Conservation (phyloP, 1,140 invertebrate species). For the Lepeophtheirus salmonis region DNA sequence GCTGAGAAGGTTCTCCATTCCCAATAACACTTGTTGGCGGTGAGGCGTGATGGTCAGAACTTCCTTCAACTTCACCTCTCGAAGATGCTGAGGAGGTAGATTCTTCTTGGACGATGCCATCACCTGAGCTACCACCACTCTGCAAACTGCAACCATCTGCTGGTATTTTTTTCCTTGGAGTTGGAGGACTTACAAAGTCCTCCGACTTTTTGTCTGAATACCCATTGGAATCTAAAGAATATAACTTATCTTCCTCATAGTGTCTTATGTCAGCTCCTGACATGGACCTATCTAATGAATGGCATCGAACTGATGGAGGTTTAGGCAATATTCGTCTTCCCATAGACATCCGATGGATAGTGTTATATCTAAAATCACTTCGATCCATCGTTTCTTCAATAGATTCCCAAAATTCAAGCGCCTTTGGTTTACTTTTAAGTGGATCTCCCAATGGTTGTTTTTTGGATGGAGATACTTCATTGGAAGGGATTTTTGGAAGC, state of each 20-base stretch:
- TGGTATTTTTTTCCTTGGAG: conserved; percentile 6
- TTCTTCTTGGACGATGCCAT: conserved; percentile 14
- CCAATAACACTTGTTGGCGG: conserved; percentile 19
- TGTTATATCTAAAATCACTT: conserved; percentile 22
- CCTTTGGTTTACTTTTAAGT: conserved; percentile 21
- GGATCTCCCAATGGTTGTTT: not conserved
- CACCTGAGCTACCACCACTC: not conserved
- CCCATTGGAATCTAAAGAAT: not conserved
- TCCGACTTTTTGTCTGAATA: no score
- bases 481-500: conserved; percentile 8
- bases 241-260: not conserved
- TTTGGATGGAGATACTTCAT: not conserved
- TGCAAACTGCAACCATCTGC: conserved; percentile 1
- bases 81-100: conserved; percentile 6
- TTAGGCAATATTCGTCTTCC: conserved; percentile 22
- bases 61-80: conserved; percentile 19
- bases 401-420: conserved; percentile 24
- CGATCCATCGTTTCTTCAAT: conserved; percentile 14
- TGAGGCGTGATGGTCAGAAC: conserved; percentile 17
- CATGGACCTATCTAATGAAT: not conserved
- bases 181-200: not conserved
- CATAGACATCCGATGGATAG: conserved; percentile 23
- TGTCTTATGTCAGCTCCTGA: no score
- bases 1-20: not conserved
- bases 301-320: conserved; percentile 2